phyloP scores from a whole-genome alignment of 2,888 invertebrate genomes.

The Reticulitermes lucifugus region DNA sequence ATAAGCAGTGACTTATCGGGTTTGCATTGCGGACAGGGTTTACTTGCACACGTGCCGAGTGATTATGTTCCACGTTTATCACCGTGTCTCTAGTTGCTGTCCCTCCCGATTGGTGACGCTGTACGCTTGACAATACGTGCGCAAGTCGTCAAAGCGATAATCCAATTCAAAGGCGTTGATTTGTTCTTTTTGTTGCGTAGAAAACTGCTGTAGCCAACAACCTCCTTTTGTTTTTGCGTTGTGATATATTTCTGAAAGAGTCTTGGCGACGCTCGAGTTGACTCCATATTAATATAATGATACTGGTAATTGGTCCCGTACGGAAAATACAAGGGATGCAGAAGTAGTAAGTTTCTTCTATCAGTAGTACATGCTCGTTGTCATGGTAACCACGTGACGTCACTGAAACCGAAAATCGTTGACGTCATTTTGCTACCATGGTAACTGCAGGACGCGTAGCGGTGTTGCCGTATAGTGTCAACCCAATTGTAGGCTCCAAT shows the following conservation, averaged over 20 bases:
- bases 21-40: background rate
- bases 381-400: constrained; percentile 41
- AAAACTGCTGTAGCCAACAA: background rate
- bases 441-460: constrained; percentile 34
- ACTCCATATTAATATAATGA: background rate
- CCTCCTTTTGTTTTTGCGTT: background rate
- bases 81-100: background rate
- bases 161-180: constrained; percentile 8
- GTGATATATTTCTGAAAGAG: background rate
- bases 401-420: constrained; percentile 44
- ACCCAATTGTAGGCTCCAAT: background rate
- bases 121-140: background rate
- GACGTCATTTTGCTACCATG: constrained; percentile 41
- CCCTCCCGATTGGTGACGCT: constrained; percentile 1
- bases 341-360: constrained; percentile 3
- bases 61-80: background rate
- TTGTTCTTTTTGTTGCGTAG: background rate
- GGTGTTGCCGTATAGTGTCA: constrained; percentile 1
- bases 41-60: constrained; percentile 12
- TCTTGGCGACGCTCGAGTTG: background rate
- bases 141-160: background rate
- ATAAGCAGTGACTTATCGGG: background rate
- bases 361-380: constrained; percentile 22
- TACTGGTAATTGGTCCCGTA: background rate
- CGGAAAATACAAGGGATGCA: background rate